Base-by-base conservation (phyloP, 2,113 vertebrate species). In the Ammodytes marinus region DNA sequence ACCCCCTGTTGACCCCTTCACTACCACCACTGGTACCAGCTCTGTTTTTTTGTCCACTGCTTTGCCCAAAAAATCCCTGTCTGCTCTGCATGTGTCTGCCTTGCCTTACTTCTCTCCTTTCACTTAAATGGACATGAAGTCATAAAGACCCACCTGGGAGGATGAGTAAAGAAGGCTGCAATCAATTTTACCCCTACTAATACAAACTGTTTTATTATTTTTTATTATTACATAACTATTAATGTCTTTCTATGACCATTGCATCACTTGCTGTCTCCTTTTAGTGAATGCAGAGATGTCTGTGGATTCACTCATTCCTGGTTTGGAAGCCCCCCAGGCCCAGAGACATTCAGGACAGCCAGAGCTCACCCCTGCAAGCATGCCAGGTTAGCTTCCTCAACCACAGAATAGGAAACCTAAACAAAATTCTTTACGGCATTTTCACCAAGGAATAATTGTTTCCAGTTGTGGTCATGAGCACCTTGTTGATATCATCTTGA, bases 231-330 rank as follows among this genome's bases (percentile, higher is more conserved):
- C 3, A 89, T n/a, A 43, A 42, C 69, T 70, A 69, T 67, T 53
- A 4, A 42, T 47, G 27, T 37, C 43, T 74, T 65, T 80, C 59
- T 47, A 19, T 45, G 8, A 4, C 17, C 46, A 50, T 86, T 67
- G 77, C 77, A 85, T 59, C 27, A 63, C 52, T 63, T 77, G 39
- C 55, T 83, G 47, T 77, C 40, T 83, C 58, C 19, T 5, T 86
- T 61, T 89, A 95, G 95, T 69, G 35, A 93, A 81, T 61, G 69
- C 87, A 79, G 97, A 96, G 1, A 77, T 96, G 75, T 95, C 94
- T 70, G 95, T 97, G 87, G 97, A 98, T 91, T 96, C 97, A 69
- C 95, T 99, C 66, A 99, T 99, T 61, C 96, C 97, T 0, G 97
- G 98, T 91, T 94, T 99, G 70, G 97, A 98, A 93, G 94, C 96